Evolutionary conservation across 2,113 vertebrate species (phyloP), one percentile per base, ranked within the genome.

Genomic region (Antechinus flavipes): DNA sequence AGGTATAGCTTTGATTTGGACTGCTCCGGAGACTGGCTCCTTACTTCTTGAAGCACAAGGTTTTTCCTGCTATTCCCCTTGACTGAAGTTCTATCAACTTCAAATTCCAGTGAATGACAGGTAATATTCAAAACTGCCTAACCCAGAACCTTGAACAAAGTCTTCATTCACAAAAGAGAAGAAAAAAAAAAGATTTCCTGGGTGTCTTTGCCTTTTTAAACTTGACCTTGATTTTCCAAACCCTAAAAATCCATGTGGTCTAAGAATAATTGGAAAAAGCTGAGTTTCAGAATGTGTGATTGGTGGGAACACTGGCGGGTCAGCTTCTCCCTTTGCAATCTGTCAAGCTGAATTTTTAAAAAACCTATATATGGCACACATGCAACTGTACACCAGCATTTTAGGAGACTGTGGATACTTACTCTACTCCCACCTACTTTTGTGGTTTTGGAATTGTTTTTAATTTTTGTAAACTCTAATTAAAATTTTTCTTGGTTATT

Each of bases 351-450:
- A 68, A 84, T 84, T 90, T 95, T 49, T 90, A 46, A 92, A 93
- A 90, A 90, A 94, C 11, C 68, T 84, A 54, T 58, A 46, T 23
- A 46, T n/a, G 27, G 30, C 23, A 46, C 19, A 46, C 1, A 76
- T 2, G 47, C 0, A 22, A 84, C 42, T 23, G 1, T 47, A 27
- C 47, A 84, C 68, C 68, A 42, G 68, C 35, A n/a, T 84, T 92
- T 76, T 26, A 49, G 94, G 58, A 91, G 56, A 61, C 23, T 56
- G 12, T 23, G 42, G 90, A 27, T 54, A 24, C 12, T 95, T n/a
- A 11, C 56, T 95, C 91, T n/a, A 11, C 56, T 95, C 92, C 89
- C 76, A 91, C 76, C 53, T 92, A n/a, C 93, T 95, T 46, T 47
- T 89, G 49, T 90, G 55, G 26, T 55, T 24, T 96, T 96, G 91